A percentile compares a stretch with the other conserved stretches of the same genome.
These are phyloP conservation scores for Julus scandinavius DNA, from an alignment of 2,888 invertebrate genomes.

Conservation along the genomic window DNA sequence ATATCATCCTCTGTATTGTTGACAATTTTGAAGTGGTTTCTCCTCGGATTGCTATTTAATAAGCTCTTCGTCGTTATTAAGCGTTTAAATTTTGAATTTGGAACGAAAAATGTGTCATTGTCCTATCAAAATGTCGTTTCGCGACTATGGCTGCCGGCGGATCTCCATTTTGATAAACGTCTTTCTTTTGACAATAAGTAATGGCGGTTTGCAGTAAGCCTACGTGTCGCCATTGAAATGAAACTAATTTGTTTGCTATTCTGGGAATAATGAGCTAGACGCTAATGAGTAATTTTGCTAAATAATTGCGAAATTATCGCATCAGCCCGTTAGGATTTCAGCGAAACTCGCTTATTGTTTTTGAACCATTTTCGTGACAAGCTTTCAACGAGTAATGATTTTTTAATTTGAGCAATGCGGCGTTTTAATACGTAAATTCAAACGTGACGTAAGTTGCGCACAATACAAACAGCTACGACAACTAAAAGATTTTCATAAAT, in stretches of 20 bases:
- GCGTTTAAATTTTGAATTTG: conserved; percentile 33
- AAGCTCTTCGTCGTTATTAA: conserved; percentile 17
- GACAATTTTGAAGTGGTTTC: conserved; percentile 18
- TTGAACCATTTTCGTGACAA: not conserved
- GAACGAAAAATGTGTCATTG: conserved; percentile 29
- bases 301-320: conserved; percentile 15
- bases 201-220: not conserved
- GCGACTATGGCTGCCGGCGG: not conserved
- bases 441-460: too few relatives aligned
- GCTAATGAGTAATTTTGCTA: conserved; percentile 29
- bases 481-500: too few relatives aligned
- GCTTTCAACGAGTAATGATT: not conserved
- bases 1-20: conserved; percentile 14
- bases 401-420: not conserved
- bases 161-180: conserved; percentile 7
- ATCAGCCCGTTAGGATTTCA: not conserved
- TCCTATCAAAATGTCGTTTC: conserved; percentile 31
- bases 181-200: conserved; percentile 25
- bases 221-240: conserved; percentile 22
- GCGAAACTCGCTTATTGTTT: not conserved
- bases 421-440: too few relatives aligned
- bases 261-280: conserved; percentile 42
- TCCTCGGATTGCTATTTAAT: conserved; percentile 32
- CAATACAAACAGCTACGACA: too few relatives aligned
- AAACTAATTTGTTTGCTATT: conserved; percentile 42